A percentile compares a stretch with the other conserved stretches of the same genome.
These are phyloP conservation scores for Narcine bancroftii DNA, from an alignment of 2,113 vertebrate genomes.

Conservation along the genomic window DNA sequence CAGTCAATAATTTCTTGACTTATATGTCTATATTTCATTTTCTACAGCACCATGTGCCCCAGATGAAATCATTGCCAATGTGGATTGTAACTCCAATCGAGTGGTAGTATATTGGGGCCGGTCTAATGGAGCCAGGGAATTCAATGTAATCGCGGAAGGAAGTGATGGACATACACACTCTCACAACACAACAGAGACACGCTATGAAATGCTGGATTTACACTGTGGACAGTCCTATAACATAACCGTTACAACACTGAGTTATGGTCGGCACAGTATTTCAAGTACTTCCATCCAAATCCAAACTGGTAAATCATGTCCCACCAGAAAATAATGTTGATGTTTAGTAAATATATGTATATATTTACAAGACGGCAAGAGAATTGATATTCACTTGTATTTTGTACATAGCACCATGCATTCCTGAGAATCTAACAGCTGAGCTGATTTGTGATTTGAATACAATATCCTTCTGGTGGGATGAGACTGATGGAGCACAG, in stretches of 20 bases:
- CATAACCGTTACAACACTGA: conserved; percentile 52
- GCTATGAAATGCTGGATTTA: conserved; percentile 51
- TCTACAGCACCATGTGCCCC: conserved; percentile 39
- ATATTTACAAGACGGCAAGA: background rate
- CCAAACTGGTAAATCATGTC: conserved; percentile 34
- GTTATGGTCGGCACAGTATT: conserved; percentile 55
- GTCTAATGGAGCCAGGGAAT: conserved; percentile 53
- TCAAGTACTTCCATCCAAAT: conserved; percentile 14
- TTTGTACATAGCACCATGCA: conserved; percentile 52
- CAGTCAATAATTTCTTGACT: background rate
- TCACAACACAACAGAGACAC: conserved; percentile 47
- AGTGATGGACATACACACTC: conserved; percentile 46
- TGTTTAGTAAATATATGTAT: background rate
- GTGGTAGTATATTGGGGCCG: conserved; percentile 53
- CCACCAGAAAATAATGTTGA: background rate
- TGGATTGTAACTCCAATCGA: conserved; percentile 49
- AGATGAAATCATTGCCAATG: background rate
- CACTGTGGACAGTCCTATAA: conserved; percentile 59
- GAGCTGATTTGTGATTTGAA: conserved; percentile 49
- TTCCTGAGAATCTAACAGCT: conserved; percentile 44
- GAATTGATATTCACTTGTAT: conserved; percentile 11
- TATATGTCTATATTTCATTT: background rate
- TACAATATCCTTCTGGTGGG: conserved; percentile 51
- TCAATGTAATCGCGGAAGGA: conserved; percentile 50
- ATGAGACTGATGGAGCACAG: conserved; percentile 43